phyloP scores from a whole-genome alignment of 2,888 invertebrate species.

The Blomia tropicalis region DNA sequence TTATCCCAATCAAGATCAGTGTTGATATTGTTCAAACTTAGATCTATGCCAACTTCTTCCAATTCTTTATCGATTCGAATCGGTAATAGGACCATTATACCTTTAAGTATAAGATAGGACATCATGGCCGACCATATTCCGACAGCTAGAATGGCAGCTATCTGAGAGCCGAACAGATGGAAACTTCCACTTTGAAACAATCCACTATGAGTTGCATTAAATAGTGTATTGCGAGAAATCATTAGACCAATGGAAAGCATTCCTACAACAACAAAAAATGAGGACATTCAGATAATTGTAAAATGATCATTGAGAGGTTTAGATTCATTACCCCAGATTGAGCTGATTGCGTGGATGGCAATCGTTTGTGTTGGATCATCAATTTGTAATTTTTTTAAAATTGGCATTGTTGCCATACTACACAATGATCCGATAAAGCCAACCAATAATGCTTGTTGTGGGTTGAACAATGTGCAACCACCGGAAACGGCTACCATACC shows the following conservation, averaged over 20 bases:
- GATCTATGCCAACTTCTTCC: not conserved
- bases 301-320: not conserved
- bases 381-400: conserved; percentile 58
- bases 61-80: not conserved
- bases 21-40: conserved; percentile 7
- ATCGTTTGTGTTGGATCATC: conserved; percentile 85
- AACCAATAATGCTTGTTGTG: conserved; percentile 70
- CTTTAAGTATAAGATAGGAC: not conserved
- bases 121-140: not conserved
- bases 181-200: not conserved
- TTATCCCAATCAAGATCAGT: conserved; percentile 4
- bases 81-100: not conserved
- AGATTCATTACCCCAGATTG: conserved; percentile 26
- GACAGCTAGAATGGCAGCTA: not conserved
- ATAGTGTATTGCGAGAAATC: conserved; percentile 26
- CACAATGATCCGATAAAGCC: conserved; percentile 61
- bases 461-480: conserved; percentile 47
- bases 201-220: not conserved
- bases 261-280: not conserved
- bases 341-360: conserved; percentile 56
- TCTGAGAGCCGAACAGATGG: not conserved
- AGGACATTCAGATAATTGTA: not conserved
- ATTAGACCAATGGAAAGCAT: conserved; percentile 28
- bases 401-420: conserved; percentile 52
- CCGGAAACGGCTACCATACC: conserved; percentile 57